Conservation (phyloP, 2,888 invertebrate genomes). For the Macrosiphum euphorbiae region DNA sequence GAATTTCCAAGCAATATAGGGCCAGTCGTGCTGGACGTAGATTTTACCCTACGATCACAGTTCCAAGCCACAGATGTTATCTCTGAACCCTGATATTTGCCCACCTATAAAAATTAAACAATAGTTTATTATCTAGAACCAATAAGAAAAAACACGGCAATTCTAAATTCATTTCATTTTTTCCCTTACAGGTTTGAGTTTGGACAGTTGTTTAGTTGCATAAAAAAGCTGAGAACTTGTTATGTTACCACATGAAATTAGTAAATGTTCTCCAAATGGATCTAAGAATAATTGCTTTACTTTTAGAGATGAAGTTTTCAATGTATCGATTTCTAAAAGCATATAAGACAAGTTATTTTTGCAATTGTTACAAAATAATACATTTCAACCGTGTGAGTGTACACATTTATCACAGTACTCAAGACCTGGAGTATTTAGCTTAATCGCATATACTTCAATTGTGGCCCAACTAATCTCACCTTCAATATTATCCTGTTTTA, state of each 20-base stretch:
- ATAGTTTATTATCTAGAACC: not conserved
- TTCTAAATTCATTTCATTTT: not conserved
- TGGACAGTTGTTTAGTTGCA: slow-evolving; percentile 46
- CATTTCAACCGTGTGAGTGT: not conserved
- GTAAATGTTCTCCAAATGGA: slow-evolving; percentile 64
- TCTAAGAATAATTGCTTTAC: slow-evolving; percentile 64
- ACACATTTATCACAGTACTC: not conserved
- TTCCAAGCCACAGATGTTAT: slow-evolving; percentile 95
- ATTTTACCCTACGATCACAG: slow-evolving; percentile 70
- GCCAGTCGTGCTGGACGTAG: slow-evolving; percentile 75
- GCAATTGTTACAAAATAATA: not conserved
- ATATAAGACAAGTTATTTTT: not conserved
- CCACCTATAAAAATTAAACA: slow-evolving; percentile 51
- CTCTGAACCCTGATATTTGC: slow-evolving; percentile 71
- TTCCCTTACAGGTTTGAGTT: slow-evolving; percentile 43
- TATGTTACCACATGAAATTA: slow-evolving; percentile 51
- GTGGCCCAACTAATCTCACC: slow-evolving; percentile 72
- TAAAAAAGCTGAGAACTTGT: slow-evolving; percentile 55
- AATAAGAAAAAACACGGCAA: not conserved
- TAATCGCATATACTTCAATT: not conserved
- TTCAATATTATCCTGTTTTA: slow-evolving; percentile 83
- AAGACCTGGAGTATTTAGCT: not conserved
- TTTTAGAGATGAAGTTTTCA: slow-evolving; percentile 59
- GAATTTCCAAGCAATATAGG: slow-evolving; percentile 91
- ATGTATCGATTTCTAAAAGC: slow-evolving; percentile 63